Evolutionary conservation across 2,888 invertebrate species (phyloP).

Genomic region (Stegophylla sp.): DNA sequence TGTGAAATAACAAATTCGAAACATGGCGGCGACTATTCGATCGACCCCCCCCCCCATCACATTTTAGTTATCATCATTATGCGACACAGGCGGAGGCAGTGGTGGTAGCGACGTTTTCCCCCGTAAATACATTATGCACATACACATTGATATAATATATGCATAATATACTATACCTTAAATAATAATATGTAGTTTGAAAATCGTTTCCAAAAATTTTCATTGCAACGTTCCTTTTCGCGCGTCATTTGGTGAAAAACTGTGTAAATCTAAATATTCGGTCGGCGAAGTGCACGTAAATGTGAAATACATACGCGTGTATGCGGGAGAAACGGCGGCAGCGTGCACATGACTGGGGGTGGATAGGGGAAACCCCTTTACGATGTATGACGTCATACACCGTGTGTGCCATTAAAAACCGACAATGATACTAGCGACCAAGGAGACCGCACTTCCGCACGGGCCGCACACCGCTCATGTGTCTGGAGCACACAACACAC

Average conservation of each 20-base stretch:
- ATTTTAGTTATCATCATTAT: background rate
- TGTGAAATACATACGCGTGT: background rate
- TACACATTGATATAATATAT: background rate
- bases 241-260: background rate
- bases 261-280: background rate
- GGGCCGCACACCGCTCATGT: constrained; percentile 44
- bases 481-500: constrained; percentile 20
- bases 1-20: constrained; percentile 48
- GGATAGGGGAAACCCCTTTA: constrained; percentile 51
- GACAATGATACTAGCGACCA: constrained; percentile 50
- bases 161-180: background rate
- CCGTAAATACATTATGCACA: background rate
- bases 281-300: background rate
- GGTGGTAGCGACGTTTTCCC: background rate
- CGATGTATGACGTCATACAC: constrained; percentile 47
- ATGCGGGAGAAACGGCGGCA: background rate
- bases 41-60: background rate
- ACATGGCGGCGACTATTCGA: constrained; percentile 13
- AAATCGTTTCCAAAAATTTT: constrained; percentile 3
- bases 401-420: constrained; percentile 51
- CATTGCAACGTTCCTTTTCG: background rate
- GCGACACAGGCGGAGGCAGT: background rate
- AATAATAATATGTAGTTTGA: background rate
- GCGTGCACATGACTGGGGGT: constrained; percentile 22
- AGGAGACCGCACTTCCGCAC: constrained; percentile 59